Conservation (phyloP, 2,888 invertebrate species). For the Dysmachus trigonus region DNA sequence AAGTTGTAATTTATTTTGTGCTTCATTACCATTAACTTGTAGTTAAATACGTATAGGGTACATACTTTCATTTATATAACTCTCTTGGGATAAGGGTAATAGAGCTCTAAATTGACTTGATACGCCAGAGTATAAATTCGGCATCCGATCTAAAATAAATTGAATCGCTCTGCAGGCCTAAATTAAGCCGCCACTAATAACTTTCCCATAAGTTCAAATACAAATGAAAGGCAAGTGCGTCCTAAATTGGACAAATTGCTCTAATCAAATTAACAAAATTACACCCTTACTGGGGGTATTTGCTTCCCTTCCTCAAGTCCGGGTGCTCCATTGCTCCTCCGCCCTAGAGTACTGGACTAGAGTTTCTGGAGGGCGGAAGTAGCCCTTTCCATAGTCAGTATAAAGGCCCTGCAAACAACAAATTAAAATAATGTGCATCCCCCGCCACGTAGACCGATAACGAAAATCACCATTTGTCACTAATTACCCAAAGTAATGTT, state of each 20-base stretch:
- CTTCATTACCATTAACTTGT: too few species aligned
- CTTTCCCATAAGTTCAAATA: constrained; percentile 35
- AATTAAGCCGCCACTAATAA: constrained; percentile 33
- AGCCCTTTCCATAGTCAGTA: not conserved
- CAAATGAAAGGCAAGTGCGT: constrained; percentile 38
- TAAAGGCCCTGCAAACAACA: not conserved
- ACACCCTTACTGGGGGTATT: constrained; percentile 12
- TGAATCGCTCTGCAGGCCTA: not conserved
- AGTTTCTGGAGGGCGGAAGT: not conserved
- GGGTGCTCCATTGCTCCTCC: not conserved
- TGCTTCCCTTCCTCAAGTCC: not conserved
- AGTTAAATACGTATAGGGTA: not conserved
- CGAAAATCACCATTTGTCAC: constrained; percentile 43
- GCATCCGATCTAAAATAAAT: constrained; percentile 6
- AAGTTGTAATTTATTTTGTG: too few species aligned
- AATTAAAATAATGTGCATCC: constrained; percentile 36
- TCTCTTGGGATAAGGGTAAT: not conserved
- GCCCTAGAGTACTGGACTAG: not conserved
- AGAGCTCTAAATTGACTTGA: not conserved
- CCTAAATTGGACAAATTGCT: constrained; percentile 41
- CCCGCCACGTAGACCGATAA: constrained; percentile 13
- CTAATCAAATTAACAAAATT: constrained; percentile 44
- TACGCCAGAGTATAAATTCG: not conserved
- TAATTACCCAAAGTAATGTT: constrained; percentile 42
- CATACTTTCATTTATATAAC: not conserved